These are phyloP conservation scores for Eudorcas thomsonii DNA, from an alignment of 2,113 vertebrate genomes.

Conservation along the genomic window DNA sequence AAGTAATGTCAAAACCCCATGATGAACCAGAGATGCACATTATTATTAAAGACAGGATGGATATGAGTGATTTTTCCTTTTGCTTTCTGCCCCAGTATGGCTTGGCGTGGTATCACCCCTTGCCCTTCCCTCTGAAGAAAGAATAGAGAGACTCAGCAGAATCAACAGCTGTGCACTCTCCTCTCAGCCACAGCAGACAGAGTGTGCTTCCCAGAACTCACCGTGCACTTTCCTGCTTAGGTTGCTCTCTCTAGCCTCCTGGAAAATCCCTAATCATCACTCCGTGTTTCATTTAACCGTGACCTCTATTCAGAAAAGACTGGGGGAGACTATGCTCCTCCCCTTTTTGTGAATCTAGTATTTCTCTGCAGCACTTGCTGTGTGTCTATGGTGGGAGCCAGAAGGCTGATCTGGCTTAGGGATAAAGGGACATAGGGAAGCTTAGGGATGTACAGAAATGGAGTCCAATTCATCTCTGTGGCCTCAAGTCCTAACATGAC, in stretches of 20 bases:
- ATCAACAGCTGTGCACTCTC: rapidly evolving
- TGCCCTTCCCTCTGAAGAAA: not conserved
- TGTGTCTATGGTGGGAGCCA: not conserved
- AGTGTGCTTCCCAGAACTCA: rapidly evolving
- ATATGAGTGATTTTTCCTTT: not conserved
- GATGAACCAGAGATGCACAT: not conserved
- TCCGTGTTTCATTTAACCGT: not conserved
- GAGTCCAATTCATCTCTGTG: not conserved
- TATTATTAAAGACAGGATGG: not conserved
- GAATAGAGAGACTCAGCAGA: not conserved
- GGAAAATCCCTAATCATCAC: not conserved
- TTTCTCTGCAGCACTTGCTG: not conserved
- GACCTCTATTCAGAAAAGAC: not conserved
- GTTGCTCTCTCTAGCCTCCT: not conserved
- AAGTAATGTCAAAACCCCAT: not conserved
- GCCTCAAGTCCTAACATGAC: not conserved
- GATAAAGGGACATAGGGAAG: not conserved
- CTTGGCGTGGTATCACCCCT: not conserved
- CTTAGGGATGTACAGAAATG: not conserved
- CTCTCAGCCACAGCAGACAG: too few relatives aligned
- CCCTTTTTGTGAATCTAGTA: not conserved
- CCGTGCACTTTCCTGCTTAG: rapidly evolving
- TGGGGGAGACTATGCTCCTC: too few relatives aligned
- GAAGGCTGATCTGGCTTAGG: not conserved
- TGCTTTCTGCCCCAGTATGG: not conserved